These are phyloP conservation scores for Drosophila simulans DNA, from an alignment of 1,140 invertebrate species.

Conservation along the genomic window DNA sequence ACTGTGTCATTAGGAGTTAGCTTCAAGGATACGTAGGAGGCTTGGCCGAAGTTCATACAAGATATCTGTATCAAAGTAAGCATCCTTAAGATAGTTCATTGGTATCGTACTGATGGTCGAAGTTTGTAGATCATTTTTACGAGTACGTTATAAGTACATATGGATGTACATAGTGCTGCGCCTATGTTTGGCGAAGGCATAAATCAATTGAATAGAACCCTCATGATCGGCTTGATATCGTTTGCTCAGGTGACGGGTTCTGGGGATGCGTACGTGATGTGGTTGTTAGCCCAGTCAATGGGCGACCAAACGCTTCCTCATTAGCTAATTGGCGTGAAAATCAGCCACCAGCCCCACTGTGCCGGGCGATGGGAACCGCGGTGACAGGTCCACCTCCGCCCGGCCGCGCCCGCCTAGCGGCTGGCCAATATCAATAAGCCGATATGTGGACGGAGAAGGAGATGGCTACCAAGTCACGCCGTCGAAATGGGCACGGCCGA, in stretches of 20 bases:
- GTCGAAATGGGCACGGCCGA: constrained; percentile 74
- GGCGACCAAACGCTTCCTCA: constrained; percentile 64
- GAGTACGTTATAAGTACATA: constrained; percentile 1
- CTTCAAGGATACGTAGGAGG: background rate
- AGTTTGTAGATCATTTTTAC: constrained; percentile 7
- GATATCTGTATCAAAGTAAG: background rate
- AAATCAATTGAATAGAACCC: constrained; percentile 54
- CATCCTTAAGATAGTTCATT: too few relatives aligned
- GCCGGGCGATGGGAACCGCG: constrained; percentile 49
- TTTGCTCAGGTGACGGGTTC: constrained; percentile 56
- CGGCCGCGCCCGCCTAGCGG: constrained; percentile 16
- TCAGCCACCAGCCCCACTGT: constrained; percentile 57
- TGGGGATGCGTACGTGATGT: constrained; percentile 53
- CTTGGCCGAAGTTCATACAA: background rate
- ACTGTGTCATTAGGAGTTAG: background rate
- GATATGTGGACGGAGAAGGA: constrained; percentile 33
- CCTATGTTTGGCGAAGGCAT: constrained; percentile 42
- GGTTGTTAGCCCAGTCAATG: constrained; percentile 45
- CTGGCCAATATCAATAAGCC: constrained; percentile 48
- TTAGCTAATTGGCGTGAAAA: constrained; percentile 79
- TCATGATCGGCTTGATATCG: constrained; percentile 49
- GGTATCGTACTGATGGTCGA: background rate
- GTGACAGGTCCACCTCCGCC: background rate
- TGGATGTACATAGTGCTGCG: constrained; percentile 5
- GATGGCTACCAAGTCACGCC: constrained; percentile 71